These are phyloP conservation scores for Drosophila atroscutellata DNA, from an alignment of 2,888 invertebrate species.

Conservation along the genomic window DNA sequence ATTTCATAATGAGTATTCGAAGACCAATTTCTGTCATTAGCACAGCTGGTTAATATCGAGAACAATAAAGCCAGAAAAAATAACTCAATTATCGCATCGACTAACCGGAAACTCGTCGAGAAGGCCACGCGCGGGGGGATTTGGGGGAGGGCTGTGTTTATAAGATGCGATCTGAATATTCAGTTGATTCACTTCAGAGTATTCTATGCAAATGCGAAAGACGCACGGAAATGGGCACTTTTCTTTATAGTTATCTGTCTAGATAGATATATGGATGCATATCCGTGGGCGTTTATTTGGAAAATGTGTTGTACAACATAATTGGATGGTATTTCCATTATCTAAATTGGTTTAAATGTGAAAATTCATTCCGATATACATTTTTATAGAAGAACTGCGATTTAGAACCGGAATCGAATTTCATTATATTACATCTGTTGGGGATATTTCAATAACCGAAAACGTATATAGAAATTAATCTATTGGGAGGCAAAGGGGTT, in stretches of 20 bases:
- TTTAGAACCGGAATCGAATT: neutral
- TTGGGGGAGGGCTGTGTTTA: neutral
- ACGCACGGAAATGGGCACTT: constrained; percentile 24
- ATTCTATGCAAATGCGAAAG: constrained; percentile 24
- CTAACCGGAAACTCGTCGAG: constrained; percentile 35
- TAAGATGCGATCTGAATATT: constrained; percentile 28
- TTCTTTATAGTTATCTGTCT: neutral
- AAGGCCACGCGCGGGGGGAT: neutral
- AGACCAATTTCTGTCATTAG: constrained; percentile 46
- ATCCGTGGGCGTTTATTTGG: neutral
- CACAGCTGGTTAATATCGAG: constrained; percentile 46
- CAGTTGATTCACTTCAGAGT: constrained; percentile 14
- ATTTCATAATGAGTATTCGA: constrained; percentile 21
- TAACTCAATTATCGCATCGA: constrained; percentile 46
- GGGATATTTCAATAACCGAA: neutral
- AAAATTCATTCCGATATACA: neutral
- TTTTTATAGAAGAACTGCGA: neutral
- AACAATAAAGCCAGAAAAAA: constrained; percentile 24
- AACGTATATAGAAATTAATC: neutral
- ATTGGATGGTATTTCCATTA: neutral
- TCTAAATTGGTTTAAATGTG: neutral
- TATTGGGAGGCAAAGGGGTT: accelerated
- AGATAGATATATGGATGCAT: neutral
- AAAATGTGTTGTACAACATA: constrained; percentile 1
- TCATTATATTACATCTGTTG: too few species aligned